Conservation (phyloP, 2,888 invertebrate genomes). For the Punctoribates punctum region DNA sequence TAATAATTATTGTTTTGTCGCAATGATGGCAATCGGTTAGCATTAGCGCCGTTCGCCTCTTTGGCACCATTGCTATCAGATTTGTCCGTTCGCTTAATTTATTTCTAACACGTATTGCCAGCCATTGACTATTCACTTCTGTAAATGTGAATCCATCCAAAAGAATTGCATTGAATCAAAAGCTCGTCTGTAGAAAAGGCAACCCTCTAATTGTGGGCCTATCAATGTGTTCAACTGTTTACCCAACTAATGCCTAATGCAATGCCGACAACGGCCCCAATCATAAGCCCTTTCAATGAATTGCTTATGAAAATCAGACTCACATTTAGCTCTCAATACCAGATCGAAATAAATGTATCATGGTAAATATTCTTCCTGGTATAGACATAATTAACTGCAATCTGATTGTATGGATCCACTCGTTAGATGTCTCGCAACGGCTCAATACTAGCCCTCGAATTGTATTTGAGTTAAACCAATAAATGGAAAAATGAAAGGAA, state of each 20-base stretch:
- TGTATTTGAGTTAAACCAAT: neutral
- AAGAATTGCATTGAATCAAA: conserved; percentile 36
- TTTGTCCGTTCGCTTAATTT: conserved; percentile 5
- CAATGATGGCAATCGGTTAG: neutral
- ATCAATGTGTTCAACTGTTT: neutral
- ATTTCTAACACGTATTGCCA: conserved; percentile 21
- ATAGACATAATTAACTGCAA: neutral
- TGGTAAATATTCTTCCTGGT: neutral
- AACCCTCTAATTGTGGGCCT: neutral
- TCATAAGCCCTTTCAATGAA: neutral
- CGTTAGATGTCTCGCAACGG: conserved; percentile 16
- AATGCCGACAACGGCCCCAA: neutral
- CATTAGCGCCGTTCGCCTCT: neutral
- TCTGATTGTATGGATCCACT: neutral
- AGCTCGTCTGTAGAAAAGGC: conserved; percentile 17
- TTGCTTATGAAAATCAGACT: no score
- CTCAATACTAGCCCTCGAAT: neutral
- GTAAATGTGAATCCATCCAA: conserved; percentile 14
- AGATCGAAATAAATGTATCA: no score
- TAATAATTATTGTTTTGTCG: no score
- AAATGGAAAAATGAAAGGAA: neutral
- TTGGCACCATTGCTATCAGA: neutral
- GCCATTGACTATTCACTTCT: conserved; percentile 13
- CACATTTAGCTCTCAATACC: no score
- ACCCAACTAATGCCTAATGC: conserved; percentile 25